Evolutionary conservation across 1,140 invertebrate genomes (phyloP), one percentile per base, ranked within the genome.

Genomic region (Bicyclus anynana): DNA sequence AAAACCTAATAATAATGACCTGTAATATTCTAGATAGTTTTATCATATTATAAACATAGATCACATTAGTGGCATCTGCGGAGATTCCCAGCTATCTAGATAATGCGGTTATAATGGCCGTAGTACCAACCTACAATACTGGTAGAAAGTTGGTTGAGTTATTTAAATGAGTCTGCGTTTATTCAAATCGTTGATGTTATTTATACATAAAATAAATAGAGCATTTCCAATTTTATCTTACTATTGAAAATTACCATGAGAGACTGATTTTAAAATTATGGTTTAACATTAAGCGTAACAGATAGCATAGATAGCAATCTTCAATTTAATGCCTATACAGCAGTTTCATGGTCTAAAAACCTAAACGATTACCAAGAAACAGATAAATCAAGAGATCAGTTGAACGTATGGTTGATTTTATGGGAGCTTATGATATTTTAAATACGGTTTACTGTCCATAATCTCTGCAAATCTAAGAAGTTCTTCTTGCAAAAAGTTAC

Each of bases 71-170:
- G 40, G 20, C 26, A 48, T 56, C 37, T 37, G 46, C 67, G 58
- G 59, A 77, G 69, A 65, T 66, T 72, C 62, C 59, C 65, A 57
- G 72, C 70, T 64, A 75, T 81, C 70, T 69, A 64, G 51, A 72
- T 80, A 84, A 84, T 81, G 78, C 57, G 56, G 66, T 83, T 80
- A 80, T 80, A 80, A 80, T 83, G 65, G 68, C 61, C 60, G 61
- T 69, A 77, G 10, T n/a, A 76, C 75, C 67, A 60, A 60, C 37
- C 37, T 77, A 77, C 67, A 62, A 62, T 56, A 63, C 61, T 54
- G 51, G 53, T 72, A 67, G 80, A 83, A 83, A 83, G 75, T 74
- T 53, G 67, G 62, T 38, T 67, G 53, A 65, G 61, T 70, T 65
- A 62, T 77, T 77, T 72, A 71, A 79, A 77, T 62, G 58, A 68